These are phyloP conservation scores for Drosophila mauritiana DNA, from an alignment of 1,140 invertebrate genomes.

Conservation along the genomic window DNA sequence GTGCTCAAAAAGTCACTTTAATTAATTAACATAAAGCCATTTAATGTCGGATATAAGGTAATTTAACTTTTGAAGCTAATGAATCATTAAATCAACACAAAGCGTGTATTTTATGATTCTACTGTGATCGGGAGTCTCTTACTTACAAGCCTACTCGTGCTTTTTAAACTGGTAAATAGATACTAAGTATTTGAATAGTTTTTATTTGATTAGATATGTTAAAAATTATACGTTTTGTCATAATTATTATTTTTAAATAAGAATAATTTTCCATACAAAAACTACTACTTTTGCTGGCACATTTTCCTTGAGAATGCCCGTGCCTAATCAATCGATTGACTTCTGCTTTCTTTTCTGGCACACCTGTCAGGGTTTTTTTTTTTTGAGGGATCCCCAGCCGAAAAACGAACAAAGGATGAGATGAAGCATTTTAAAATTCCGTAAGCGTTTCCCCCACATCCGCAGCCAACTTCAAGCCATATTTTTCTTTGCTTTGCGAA, in stretches of 20 bases:
- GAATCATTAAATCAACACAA: constrained; percentile 5
- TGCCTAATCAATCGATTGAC: constrained; percentile 56
- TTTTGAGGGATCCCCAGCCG: constrained; percentile 5
- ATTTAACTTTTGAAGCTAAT: constrained; percentile 6
- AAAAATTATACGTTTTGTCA: not conserved
- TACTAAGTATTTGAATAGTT: no score
- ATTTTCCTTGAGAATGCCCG: not conserved
- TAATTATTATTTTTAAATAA: not conserved
- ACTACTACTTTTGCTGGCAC: not conserved
- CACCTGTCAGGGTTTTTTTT: constrained; percentile 29
- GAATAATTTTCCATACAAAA: not conserved
- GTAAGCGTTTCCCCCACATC: constrained; percentile 50
- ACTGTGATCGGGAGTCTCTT: not conserved
- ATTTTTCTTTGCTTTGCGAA: constrained; percentile 19
- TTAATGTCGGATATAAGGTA: constrained; percentile 4
- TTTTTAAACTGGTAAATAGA: no score
- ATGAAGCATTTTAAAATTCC: constrained; percentile 62
- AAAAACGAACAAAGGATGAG: constrained; percentile 35
- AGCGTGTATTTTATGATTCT: not conserved
- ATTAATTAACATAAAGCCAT: constrained; percentile 31
- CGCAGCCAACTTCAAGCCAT: constrained; percentile 11
- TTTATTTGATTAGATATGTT: no score
- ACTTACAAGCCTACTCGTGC: not conserved
- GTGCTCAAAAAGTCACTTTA: constrained; percentile 10
- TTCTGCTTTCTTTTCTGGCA: not conserved